Evolutionary conservation across 2,888 invertebrate genomes (phyloP).

Genomic region (Petrolisthes manimaculis): DNA sequence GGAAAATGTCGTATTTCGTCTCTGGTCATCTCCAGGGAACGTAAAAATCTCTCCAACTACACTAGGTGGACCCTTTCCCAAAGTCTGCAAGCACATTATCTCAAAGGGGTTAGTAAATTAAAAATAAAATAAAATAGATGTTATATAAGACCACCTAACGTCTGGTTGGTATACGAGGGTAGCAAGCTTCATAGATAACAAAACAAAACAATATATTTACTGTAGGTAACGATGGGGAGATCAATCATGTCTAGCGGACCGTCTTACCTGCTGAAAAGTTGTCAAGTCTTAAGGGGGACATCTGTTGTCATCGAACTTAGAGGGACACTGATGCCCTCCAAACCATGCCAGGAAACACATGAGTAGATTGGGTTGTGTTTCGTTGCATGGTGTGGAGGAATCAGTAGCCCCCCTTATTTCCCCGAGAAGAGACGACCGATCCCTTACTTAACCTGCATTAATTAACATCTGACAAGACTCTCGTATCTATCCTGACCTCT

Average conservation of each 20-base stretch:
- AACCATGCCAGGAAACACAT: too few species aligned
- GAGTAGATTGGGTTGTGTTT: too few species aligned
- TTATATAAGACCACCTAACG: constrained; percentile 29
- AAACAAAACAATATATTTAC: neutral
- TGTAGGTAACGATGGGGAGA: neutral
- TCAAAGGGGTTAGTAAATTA: constrained; percentile 14
- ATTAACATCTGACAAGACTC: too few species aligned
- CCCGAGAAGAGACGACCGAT: too few species aligned
- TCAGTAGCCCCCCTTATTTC: too few species aligned
- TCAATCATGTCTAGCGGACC: too few species aligned
- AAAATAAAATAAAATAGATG: constrained; percentile 15
- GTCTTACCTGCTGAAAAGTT: neutral
- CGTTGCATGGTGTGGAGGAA: too few species aligned
- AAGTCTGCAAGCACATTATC: constrained; percentile 46
- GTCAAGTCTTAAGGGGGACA: neutral
- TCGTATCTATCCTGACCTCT: too few species aligned
- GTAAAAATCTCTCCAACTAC: constrained; percentile 30
- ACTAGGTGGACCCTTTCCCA: constrained; percentile 46
- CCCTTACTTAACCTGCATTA: too few species aligned
- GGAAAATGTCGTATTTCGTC: constrained; percentile 25
- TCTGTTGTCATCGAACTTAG: too few species aligned
- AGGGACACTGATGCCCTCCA: too few species aligned
- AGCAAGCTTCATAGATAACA: constrained; percentile 37
- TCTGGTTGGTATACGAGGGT: constrained; percentile 36
- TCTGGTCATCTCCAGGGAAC: constrained; percentile 26